These are phyloP conservation scores for Protobothrops mucrosquamatus DNA, from an alignment of 2,113 vertebrate genomes.

Conservation along the genomic window DNA sequence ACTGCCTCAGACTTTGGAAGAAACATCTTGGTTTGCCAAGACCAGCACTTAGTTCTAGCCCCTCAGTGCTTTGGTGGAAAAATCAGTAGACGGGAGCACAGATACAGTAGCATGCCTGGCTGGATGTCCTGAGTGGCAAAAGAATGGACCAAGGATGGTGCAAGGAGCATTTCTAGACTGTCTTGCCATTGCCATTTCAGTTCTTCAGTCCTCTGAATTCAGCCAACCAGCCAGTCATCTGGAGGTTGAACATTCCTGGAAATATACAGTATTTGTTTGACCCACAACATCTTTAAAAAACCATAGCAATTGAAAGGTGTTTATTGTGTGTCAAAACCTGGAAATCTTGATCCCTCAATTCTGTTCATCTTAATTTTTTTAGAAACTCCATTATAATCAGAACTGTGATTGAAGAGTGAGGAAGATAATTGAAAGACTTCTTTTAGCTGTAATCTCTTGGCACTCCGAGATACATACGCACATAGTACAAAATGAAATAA, in stretches of 20 bases:
- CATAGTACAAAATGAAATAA: background rate
- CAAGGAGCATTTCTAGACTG: background rate
- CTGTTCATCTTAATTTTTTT: background rate
- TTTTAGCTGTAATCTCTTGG: background rate
- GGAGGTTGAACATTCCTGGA: background rate
- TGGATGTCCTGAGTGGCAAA: background rate
- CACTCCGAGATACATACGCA: background rate
- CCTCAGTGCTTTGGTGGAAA: background rate
- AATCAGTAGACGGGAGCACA: slow-evolving; percentile 21
- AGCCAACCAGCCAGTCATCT: background rate
- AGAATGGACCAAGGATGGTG: no score
- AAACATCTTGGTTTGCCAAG: background rate
- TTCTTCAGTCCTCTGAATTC: background rate
- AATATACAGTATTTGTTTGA: background rate
- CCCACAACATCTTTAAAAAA: background rate
- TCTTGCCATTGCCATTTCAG: background rate
- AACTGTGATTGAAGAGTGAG: background rate
- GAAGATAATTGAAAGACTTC: background rate
- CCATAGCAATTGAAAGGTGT: background rate
- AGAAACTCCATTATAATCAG: background rate
- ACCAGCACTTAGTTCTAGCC: background rate
- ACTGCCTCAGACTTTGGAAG: background rate
- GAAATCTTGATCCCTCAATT: background rate
- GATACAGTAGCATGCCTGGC: background rate
- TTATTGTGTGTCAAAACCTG: background rate